Evolutionary conservation across 92 coral and sea anemone genomes (phyloP).

Genomic region (Scolanthus callimorphus): DNA sequence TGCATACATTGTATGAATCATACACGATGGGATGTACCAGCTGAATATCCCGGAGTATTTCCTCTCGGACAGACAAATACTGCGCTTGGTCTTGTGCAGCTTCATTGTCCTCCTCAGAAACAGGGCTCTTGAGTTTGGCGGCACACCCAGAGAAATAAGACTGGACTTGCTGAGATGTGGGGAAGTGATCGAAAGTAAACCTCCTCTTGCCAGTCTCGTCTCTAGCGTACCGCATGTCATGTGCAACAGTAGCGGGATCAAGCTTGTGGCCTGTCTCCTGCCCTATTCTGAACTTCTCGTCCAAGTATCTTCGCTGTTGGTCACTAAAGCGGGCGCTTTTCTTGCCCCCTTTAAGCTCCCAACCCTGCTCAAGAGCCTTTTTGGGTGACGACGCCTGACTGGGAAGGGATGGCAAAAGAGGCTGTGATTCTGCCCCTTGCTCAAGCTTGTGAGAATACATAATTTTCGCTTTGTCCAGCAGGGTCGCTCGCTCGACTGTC

Average conservation of each 20-base stretch:
- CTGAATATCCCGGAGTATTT: not conserved
- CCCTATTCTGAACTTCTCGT: slow-evolving; percentile 43
- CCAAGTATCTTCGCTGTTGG: slow-evolving; percentile 23
- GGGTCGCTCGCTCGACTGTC: not conserved
- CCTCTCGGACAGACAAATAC: not conserved
- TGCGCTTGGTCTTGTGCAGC: slow-evolving; percentile 3
- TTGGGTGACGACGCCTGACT: not conserved
- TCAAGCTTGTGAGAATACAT: not conserved
- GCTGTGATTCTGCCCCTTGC: not conserved
- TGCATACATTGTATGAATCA: not conserved
- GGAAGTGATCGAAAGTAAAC: slow-evolving; percentile 31
- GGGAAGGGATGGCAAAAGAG: not conserved
- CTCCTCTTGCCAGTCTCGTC: slow-evolving; percentile 35
- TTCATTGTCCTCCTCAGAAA: slow-evolving; percentile 1
- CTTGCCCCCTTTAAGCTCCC: slow-evolving; percentile 37
- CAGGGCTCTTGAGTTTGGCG: slow-evolving; percentile 18
- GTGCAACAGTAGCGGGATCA: slow-evolving; percentile 50
- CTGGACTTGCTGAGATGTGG: slow-evolving; percentile 47
- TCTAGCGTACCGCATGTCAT: slow-evolving; percentile 45
- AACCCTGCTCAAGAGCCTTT: slow-evolving; percentile 27
- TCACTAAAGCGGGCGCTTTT: slow-evolving; percentile 34
- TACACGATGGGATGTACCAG: not conserved
- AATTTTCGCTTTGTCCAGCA: not conserved
- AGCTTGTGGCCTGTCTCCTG: slow-evolving; percentile 49
- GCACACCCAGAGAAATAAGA: slow-evolving; percentile 59